Evolutionary conservation across 1,140 invertebrate species (phyloP).

Genomic region (Dreissena rostriformis): DNA sequence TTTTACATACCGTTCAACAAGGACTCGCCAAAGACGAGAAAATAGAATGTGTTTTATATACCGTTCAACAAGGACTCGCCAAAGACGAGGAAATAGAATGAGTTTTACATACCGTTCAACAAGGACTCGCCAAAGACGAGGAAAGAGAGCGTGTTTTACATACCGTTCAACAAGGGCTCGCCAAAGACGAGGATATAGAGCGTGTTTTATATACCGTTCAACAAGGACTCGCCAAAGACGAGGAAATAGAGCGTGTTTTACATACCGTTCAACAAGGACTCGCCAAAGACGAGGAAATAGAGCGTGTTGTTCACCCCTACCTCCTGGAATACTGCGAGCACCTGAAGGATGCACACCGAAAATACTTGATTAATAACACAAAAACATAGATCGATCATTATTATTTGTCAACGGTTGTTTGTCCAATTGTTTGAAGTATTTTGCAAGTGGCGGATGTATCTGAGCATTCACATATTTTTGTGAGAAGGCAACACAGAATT

Average conservation of each 20-base stretch:
- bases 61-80: conserved; percentile 96
- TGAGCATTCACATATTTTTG: no score
- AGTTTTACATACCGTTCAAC: conserved; percentile 97
- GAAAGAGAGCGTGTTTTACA: conserved; percentile 98
- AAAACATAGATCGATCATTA: not conserved
- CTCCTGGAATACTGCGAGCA: conserved; percentile 98
- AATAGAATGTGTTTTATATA: conserved; percentile 94
- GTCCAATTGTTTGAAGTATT: not conserved
- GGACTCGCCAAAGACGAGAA: conserved; percentile 99
- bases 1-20: conserved; percentile 98
- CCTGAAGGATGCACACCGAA: conserved; percentile 57
- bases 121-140: conserved; percentile 99
- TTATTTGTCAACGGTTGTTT: not conserved
- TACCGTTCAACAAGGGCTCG: conserved; percentile 96
- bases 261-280: conserved; percentile 92
- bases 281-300: conserved; percentile 99
- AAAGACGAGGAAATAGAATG: conserved; percentile 98
- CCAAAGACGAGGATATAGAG: conserved; percentile 99
- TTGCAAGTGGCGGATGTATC: not conserved
- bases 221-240: conserved; percentile 97
- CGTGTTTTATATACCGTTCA: conserved; percentile 92
- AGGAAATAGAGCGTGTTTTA: conserved; percentile 98
- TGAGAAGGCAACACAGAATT: no score
- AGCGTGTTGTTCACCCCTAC: conserved; percentile 98
- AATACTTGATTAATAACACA: not conserved